These are phyloP conservation scores for rabbit (Oryctolagus cuniculus) DNA, from an alignment of 2,113 vertebrate species.

Conservation along the genomic window mOryCun1.1 NC_091437.1:8283001-8283500, in stretches of 20 bases:
- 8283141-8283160: too few relatives aligned
- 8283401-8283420: not conserved
- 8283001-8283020: too few relatives aligned
- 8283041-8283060: too few relatives aligned
- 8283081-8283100: too few relatives aligned
- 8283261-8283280: not conserved
- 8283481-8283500: not conserved
- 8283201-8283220: too few relatives aligned
- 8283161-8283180: too few relatives aligned
- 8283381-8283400: not conserved
- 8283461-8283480: not conserved
- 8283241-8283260: conserved; percentile 32
- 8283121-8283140: too few relatives aligned
- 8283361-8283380: not conserved
- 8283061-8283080: too few relatives aligned
- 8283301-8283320: not conserved
- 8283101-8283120: too few relatives aligned
- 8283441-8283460: not conserved
- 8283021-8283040: too few relatives aligned
- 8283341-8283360: not conserved
- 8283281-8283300: not conserved
- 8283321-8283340: not conserved
- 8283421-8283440: not conserved
- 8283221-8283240: too few relatives aligned
- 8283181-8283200: too few relatives aligned